Evolutionary conservation across 1,140 invertebrate species (phyloP).

Genomic region (Cylas formicarius): DNA sequence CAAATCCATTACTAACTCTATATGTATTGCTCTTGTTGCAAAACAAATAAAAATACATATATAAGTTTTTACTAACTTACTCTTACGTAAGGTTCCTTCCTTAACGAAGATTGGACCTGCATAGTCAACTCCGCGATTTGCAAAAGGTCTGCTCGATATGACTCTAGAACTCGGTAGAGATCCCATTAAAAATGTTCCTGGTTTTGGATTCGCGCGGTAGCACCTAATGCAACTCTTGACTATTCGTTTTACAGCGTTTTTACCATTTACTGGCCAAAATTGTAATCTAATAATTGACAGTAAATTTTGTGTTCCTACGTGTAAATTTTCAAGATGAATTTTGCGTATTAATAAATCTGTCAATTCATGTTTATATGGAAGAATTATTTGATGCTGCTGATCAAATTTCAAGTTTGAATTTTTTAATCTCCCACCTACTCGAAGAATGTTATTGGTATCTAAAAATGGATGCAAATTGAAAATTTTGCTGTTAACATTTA

Average conservation of each 20-base stretch:
- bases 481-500: slow-evolving; percentile 12
- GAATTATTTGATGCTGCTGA: slow-evolving; percentile 25
- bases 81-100: slow-evolving; percentile 1
- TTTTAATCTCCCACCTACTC: slow-evolving; percentile 30
- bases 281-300: slow-evolving; percentile 13
- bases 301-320: slow-evolving; percentile 8
- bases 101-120: slow-evolving; percentile 31
- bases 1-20: slow-evolving; percentile 34
- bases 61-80: slow-evolving; percentile 30
- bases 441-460: slow-evolving; percentile 25
- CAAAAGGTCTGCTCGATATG: slow-evolving; percentile 25
- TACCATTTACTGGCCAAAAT: slow-evolving; percentile 19
- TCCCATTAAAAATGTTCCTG: slow-evolving; percentile 32
- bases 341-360: slow-evolving; percentile 20
- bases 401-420: slow-evolving; percentile 20
- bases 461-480: slow-evolving; percentile 22
- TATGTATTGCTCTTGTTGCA: slow-evolving; percentile 31
- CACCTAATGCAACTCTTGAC: slow-evolving; percentile 16
- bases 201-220: slow-evolving; percentile 8
- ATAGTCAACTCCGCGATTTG: slow-evolving; percentile 32
- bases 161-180: slow-evolving; percentile 33
- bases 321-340: slow-evolving; percentile 20
- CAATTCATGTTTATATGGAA: slow-evolving; percentile 18
- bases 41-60: slow-evolving; percentile 39
- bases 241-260: slow-evolving; percentile 9